Conservation (phyloP, 2,888 invertebrate genomes). For the Macaria notata region DNA sequence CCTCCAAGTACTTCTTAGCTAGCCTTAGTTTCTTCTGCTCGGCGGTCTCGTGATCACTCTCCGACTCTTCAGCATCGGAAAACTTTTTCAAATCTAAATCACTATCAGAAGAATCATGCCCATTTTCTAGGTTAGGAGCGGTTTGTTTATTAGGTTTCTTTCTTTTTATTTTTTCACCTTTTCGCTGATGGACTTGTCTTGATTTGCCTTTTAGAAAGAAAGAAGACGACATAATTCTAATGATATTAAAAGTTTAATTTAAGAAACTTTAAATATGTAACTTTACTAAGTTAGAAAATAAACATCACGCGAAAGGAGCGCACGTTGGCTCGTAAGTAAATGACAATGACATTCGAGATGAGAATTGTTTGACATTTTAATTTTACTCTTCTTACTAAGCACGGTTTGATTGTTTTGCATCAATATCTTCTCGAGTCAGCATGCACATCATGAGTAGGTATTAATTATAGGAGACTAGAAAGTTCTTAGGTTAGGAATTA, state of each 20-base stretch:
- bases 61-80: slow-evolving; percentile 72
- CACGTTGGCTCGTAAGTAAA: slow-evolving; percentile 14
- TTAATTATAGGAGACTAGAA: too few species aligned
- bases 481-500: too few species aligned
- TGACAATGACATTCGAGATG: slow-evolving; percentile 1
- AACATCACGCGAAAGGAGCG: slow-evolving; percentile 7
- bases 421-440: too few species aligned
- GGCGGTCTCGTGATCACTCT: slow-evolving; percentile 89
- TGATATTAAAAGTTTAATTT: neutral
- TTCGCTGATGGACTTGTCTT: slow-evolving; percentile 79
- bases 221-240: slow-evolving; percentile 76
- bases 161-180: slow-evolving; percentile 70
- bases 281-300: neutral
- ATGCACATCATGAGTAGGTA: too few species aligned
- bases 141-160: slow-evolving; percentile 61
- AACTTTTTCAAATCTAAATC: slow-evolving; percentile 84
- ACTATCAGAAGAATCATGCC: slow-evolving; percentile 85
- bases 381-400: too few species aligned
- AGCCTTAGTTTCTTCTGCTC: slow-evolving; percentile 95
- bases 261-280: slow-evolving; percentile 1
- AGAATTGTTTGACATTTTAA: neutral
- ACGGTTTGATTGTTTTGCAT: too few species aligned
- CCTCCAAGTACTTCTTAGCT: slow-evolving; percentile 94
- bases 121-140: slow-evolving; percentile 71
- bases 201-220: slow-evolving; percentile 84